Conservation (phyloP, 2,113 vertebrate genomes). For the Limanda limanda region DNA sequence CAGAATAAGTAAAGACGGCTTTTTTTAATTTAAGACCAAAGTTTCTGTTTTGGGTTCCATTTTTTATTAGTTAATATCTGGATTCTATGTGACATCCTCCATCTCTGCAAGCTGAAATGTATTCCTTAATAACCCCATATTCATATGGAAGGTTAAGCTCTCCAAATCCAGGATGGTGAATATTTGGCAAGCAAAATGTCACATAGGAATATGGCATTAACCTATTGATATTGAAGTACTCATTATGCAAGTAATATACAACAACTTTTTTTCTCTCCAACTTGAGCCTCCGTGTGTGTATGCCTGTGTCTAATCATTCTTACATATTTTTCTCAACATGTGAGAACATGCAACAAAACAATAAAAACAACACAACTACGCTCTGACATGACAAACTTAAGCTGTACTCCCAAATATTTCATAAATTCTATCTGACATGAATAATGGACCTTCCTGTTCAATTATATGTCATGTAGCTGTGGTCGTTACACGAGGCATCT, state of each 20-base stretch:
- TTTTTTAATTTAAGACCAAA: conserved; percentile 78
- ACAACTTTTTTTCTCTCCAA: conserved; percentile 15
- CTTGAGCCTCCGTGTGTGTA: neutral
- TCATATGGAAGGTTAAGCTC: conserved; percentile 71
- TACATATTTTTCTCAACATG: conserved; percentile 16
- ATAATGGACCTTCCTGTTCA: too few species aligned
- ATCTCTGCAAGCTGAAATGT: conserved; percentile 52
- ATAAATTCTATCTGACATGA: too few species aligned
- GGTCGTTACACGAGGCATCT: conserved; percentile 1
- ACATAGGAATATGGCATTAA: conserved; percentile 67
- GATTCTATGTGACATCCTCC: conserved; percentile 61
- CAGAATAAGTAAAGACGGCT: conserved; percentile 73
- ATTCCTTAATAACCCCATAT: conserved; percentile 68
- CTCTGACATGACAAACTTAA: conserved; percentile 39
- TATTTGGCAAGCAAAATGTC: conserved; percentile 79
- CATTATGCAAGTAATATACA: conserved; percentile 64
- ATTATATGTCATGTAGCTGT: conserved; percentile 28
- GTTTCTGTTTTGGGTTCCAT: conserved; percentile 72
- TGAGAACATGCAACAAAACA: conserved; percentile 1
- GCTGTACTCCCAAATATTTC: neutral
- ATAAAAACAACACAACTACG: conserved; percentile 12
- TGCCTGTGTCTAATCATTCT: neutral
- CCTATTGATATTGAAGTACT: conserved; percentile 69
- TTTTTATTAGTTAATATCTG: conserved; percentile 78
- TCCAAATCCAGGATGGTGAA: conserved; percentile 67